Evolutionary conservation across 2,797 vertebrate species (phyloP), one percentile per base, ranked within the genome.

Genomic region (Aeoliscus strigatus): DNA sequence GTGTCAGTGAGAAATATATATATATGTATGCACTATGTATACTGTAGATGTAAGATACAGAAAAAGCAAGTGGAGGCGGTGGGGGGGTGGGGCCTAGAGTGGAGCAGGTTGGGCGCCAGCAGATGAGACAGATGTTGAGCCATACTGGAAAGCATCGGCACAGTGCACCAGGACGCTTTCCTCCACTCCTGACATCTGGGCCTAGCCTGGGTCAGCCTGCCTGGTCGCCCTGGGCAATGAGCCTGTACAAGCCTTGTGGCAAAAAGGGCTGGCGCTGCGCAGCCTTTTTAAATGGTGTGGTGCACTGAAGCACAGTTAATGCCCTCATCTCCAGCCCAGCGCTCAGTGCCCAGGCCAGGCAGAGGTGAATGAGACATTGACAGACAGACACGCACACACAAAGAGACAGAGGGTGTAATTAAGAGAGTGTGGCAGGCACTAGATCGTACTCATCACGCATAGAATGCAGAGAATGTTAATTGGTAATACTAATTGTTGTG

Each of bases 131-230:
- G 93, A 94, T 97, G 96, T 95, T 91, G 64, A 77, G 81, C 89
- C 93, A 94, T 92, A 92, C 93, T 92, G 94, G 86, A 91, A 89
- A 79, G 89, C 89, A 84, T 86, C 83, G 63, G 90, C 89, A 82
- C 90, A 90, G 88, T 91, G 90, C 91, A 92, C 86, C 88, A 91
- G 88, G 87, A 89, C 66, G 86, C 87, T 80, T 81, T 86, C 86
- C 78, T 87, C 87, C 82, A 83, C 91, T 92, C 90, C 77, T 86
- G 93, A 97, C 95, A 97, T 99, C 95, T 99, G 96, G 94, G 90
- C 86, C 65, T 81, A 85, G 84, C 87, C 87, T 84, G 90, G 90
- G 90, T 91, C 82, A 86, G 82, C 83, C 84, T 85, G 88, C 77
- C 85, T 83, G 84, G 69, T 86, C 84, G 91, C 91, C 91, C 88